Percentiles rank a stretch among this genome's conserved stretches.
Conservation (phyloP, 2,113 vertebrate genomes). For the Helogale parvula region DNA sequence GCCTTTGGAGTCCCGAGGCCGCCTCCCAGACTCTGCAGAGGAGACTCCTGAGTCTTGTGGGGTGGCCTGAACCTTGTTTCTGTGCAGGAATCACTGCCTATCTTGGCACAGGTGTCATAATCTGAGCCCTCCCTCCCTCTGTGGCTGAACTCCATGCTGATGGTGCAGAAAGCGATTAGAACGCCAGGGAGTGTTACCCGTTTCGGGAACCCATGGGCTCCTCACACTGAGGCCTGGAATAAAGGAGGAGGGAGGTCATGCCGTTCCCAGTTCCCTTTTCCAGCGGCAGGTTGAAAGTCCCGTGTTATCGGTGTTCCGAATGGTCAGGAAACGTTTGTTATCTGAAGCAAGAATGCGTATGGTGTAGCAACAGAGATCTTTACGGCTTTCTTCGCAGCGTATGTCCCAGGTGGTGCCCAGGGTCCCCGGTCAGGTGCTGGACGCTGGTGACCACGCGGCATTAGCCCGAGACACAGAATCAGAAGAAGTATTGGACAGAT, state of each 20-base stretch:
- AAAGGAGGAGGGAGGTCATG: conserved; percentile 58
- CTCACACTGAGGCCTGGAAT: not conserved
- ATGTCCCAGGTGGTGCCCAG: not conserved
- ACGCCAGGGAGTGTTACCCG: conserved; percentile 7
- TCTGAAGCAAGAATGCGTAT: not conserved
- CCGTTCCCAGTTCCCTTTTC: conserved; percentile 31
- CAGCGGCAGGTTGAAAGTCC: not conserved
- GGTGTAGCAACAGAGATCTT: not conserved
- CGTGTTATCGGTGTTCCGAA: not conserved
- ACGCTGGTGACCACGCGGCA: not conserved
- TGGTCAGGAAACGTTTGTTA: not conserved
- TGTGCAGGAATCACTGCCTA: accelerated
- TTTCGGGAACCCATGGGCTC: not conserved
- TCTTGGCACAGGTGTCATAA: not conserved
- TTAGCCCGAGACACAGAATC: not conserved
- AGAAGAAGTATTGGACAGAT: not conserved
- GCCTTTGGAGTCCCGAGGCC: not conserved
- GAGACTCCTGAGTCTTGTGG: not conserved
- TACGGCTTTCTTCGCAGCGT: not conserved
- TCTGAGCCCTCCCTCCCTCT: accelerated
- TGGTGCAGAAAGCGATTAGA: not conserved
- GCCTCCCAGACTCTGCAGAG: not conserved
- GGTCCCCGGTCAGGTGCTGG: not conserved
- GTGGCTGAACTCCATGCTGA: not conserved
- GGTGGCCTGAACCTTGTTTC: not conserved